Evolutionary conservation across 2,113 vertebrate species (phyloP).

Genomic region (Oenanthe melanoleuca): DNA sequence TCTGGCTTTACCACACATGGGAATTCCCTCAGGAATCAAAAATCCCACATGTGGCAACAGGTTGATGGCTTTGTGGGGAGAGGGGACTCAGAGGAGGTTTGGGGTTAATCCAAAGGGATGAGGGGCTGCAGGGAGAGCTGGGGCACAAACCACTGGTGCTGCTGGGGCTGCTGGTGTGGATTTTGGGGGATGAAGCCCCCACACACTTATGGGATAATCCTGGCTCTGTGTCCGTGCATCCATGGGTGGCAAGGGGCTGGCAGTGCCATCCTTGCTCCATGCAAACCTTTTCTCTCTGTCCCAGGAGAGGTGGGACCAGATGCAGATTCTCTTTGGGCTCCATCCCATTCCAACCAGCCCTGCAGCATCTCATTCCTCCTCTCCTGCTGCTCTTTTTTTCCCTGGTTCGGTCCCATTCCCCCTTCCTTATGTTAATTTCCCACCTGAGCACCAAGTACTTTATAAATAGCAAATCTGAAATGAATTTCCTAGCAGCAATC

Average conservation of each 20-base stretch:
- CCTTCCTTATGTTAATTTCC: constrained; percentile 81
- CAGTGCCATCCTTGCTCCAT: accelerated
- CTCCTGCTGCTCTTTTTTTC: neutral
- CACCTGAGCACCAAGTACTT: constrained; percentile 83
- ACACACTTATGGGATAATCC: accelerated
- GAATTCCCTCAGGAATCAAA: constrained; percentile 51
- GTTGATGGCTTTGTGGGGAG: neutral
- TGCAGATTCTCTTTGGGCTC: neutral
- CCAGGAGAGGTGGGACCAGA: neutral
- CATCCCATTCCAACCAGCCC: neutral
- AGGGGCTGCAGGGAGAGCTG: neutral
- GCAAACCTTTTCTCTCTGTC: neutral
- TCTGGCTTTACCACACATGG: constrained; percentile 18
- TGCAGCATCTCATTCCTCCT: constrained; percentile 6
- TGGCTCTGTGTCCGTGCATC: neutral
- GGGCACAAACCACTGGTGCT: accelerated
- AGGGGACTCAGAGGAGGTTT: constrained; percentile 28
- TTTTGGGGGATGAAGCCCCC: neutral
- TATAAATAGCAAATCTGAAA: constrained; percentile 88
- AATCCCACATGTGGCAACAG: constrained; percentile 59
- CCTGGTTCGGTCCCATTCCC: constrained; percentile 38
- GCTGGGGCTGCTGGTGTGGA: neutral
- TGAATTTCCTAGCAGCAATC: constrained; percentile 84
- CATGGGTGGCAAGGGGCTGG: neutral
- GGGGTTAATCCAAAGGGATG: neutral